These are phyloP conservation scores for Drosophila pandora DNA, from an alignment of 1,140 invertebrate genomes.

Conservation along the genomic window DNA sequence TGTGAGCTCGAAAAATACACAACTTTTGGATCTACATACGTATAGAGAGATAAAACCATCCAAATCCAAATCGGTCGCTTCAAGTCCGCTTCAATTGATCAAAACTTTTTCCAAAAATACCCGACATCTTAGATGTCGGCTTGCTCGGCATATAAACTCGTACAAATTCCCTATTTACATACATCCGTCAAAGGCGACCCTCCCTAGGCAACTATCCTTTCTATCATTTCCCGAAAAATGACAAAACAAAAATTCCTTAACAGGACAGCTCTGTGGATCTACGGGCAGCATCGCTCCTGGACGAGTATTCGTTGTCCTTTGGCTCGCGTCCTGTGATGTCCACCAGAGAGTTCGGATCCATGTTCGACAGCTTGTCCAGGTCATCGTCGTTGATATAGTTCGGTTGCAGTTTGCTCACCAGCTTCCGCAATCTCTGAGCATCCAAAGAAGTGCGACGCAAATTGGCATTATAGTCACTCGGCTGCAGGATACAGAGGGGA, in stretches of 20 bases:
- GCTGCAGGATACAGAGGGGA: slow-evolving; percentile 20
- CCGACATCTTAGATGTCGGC: slow-evolving; percentile 21
- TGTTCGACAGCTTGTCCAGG: slow-evolving; percentile 91
- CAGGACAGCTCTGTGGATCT: slow-evolving; percentile 66
- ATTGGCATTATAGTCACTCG: slow-evolving; percentile 74
- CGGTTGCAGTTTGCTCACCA: slow-evolving; percentile 89
- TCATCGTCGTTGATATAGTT: slow-evolving; percentile 91
- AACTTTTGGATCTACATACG: slow-evolving; percentile 48
- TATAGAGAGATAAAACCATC: slow-evolving; percentile 26
- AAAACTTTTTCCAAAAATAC: slow-evolving; percentile 78
- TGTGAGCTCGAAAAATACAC: slow-evolving; percentile 64
- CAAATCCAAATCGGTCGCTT: slow-evolving; percentile 45
- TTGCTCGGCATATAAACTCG: slow-evolving; percentile 58
- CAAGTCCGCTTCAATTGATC: slow-evolving; percentile 28
- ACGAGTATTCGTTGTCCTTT: slow-evolving; percentile 85
- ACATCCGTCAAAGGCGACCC: slow-evolving; percentile 58
- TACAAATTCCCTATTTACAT: slow-evolving; percentile 72
- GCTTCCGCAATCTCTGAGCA: slow-evolving; percentile 85
- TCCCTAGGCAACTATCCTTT: neutral
- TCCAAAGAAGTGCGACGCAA: slow-evolving; percentile 84
- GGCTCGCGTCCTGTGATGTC: slow-evolving; percentile 92
- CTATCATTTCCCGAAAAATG: neutral
- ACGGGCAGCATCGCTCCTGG: slow-evolving; percentile 51
- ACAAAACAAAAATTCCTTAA: slow-evolving; percentile 16
- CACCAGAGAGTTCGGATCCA: slow-evolving; percentile 92